Evolutionary conservation across 2,888 invertebrate species (phyloP).

Genomic region (Reticulitermes lucifugus): DNA sequence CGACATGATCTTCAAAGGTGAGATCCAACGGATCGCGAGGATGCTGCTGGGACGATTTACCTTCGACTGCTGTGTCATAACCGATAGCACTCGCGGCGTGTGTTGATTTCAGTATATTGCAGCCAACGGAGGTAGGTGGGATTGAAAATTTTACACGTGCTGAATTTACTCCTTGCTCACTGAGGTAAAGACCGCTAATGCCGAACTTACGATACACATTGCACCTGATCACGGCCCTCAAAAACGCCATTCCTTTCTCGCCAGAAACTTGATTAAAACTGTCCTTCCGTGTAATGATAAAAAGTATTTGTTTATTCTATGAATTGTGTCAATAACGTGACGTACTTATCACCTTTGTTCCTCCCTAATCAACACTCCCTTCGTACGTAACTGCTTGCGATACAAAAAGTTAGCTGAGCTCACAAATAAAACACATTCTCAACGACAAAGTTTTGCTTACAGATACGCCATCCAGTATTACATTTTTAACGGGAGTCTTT

Average conservation of each 20-base stretch:
- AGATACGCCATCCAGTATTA: not conserved
- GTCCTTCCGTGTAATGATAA: not conserved
- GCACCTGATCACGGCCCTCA: slow-evolving; percentile 63
- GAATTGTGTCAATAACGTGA: not conserved
- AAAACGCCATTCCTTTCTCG: slow-evolving; percentile 63
- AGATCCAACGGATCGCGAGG: slow-evolving; percentile 80
- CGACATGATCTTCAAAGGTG: slow-evolving; percentile 87
- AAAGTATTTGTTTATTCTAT: not conserved
- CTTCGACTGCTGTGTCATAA: slow-evolving; percentile 46
- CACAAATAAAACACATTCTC: not conserved
- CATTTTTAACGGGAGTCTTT: not conserved
- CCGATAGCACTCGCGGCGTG: slow-evolving; percentile 54
- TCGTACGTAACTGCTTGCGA: not conserved
- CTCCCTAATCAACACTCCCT: not conserved
- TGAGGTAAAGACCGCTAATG: slow-evolving; percentile 55
- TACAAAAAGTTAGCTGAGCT: not conserved
- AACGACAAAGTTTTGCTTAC: slow-evolving; percentile 2
- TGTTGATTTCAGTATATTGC: slow-evolving; percentile 59
- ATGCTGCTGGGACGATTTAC: slow-evolving; percentile 54
- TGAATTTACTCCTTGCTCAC: slow-evolving; percentile 59
- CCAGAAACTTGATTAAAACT: not conserved
- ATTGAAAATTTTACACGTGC: slow-evolving; percentile 56
- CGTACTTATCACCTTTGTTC: not conserved
- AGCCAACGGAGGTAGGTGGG: slow-evolving; percentile 52
- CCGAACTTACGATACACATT: slow-evolving; percentile 62